Percentiles rank a stretch among this genome's conserved stretches.
These are phyloP conservation scores for Ormyrus labotus DNA, from an alignment of 2,888 invertebrate genomes.

Conservation along the genomic window DNA sequence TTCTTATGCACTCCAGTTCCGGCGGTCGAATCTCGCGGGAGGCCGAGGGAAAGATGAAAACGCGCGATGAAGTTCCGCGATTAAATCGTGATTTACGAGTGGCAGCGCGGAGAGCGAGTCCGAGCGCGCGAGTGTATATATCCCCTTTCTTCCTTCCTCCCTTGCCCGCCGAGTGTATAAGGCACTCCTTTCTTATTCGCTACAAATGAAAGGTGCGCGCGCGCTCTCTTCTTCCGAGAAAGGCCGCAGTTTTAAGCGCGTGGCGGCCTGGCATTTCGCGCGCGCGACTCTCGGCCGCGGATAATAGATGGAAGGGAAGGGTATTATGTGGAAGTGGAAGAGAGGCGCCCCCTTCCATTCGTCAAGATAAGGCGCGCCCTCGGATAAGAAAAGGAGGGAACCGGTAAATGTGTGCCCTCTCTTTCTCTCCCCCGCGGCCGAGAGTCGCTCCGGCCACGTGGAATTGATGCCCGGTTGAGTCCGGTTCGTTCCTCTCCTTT, in stretches of 20 bases:
- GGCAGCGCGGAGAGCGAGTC: background rate
- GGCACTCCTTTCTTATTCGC: background rate
- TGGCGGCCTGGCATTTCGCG: background rate
- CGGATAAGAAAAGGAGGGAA: constrained; percentile 30
- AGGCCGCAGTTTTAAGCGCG: constrained; percentile 8
- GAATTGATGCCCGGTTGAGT: constrained; percentile 1
- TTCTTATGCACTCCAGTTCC: background rate
- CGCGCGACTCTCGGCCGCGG: background rate
- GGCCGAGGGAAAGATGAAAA: constrained; percentile 44
- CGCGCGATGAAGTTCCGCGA: constrained; percentile 47
- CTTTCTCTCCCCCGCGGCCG: background rate
- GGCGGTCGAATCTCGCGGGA: constrained; percentile 22
- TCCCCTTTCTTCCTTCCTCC: background rate
- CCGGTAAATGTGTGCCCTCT: constrained; percentile 17
- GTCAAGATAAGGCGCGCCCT: constrained; percentile 47
- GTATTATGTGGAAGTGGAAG: background rate
- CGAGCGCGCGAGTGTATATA: background rate
- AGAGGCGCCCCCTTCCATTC: constrained; percentile 10
- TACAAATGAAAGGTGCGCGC: constrained; percentile 14
- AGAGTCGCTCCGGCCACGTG: background rate
- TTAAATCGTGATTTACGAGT: constrained; percentile 56
- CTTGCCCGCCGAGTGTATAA: background rate
- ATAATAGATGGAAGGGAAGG: constrained; percentile 8
- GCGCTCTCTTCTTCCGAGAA: background rate
- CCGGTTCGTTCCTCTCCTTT: background rate